These are phyloP conservation scores for Engraulis encrasicolus DNA, from an alignment of 2,113 vertebrate species.

Conservation along the genomic window DNA sequence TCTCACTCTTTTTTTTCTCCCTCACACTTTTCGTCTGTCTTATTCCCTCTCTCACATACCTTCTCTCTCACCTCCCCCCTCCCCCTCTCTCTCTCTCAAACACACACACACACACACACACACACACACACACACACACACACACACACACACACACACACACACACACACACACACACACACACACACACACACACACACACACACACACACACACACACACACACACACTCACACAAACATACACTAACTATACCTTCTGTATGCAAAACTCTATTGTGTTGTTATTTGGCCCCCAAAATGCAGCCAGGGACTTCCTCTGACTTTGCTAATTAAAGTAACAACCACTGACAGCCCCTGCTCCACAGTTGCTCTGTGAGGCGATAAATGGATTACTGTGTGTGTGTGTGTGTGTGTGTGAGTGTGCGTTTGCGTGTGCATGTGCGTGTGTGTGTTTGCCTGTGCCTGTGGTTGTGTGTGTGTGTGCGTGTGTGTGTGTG, in stretches of 20 bases:
- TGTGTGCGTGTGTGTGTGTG: background rate
- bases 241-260: too few species aligned
- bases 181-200: background rate
- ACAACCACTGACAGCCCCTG: constrained; percentile 7
- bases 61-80: background rate
- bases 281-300: background rate
- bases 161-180: background rate
- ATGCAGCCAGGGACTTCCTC: background rate
- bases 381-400: too few species aligned
- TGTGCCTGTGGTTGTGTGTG: too few species aligned
- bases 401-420: background rate
- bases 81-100: too few species aligned
- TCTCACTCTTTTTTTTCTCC: background rate
- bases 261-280: background rate
- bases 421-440: background rate
- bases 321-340: constrained; percentile 6
- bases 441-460: too few species aligned
- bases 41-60: background rate
- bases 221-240: too few species aligned
- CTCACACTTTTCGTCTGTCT: background rate
- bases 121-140: background rate
- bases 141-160: background rate
- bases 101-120: too few species aligned
- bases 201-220: too few species aligned
- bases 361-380: background rate